Percentiles rank a stretch among this genome's conserved stretches.
phyloP scores from a whole-genome alignment of 2,888 invertebrate genomes.

The Minunthozetes semirufus region DNA sequence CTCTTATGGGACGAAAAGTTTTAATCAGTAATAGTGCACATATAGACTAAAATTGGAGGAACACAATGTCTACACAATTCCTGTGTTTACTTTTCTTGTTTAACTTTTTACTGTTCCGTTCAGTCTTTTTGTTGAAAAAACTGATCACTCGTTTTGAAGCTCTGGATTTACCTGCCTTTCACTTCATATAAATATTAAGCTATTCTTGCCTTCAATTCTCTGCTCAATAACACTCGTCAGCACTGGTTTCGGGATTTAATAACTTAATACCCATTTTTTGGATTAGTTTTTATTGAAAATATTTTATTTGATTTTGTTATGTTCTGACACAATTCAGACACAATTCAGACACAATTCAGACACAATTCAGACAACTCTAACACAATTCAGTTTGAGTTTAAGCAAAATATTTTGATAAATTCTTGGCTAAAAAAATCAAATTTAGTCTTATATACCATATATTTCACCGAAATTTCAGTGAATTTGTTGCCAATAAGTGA shows the following conservation, averaged over 20 bases:
- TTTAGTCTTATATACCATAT: not conserved
- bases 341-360: not conserved
- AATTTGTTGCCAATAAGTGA: slow-evolving; percentile 14
- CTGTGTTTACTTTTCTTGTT: slow-evolving; percentile 28
- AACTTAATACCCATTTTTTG: slow-evolving; percentile 23
- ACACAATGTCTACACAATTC: slow-evolving; percentile 21
- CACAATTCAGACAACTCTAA: too few relatives aligned
- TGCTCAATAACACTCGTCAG: not conserved
- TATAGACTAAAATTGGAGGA: slow-evolving; percentile 5
- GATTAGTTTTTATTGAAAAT: not conserved
- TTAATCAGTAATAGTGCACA: slow-evolving; percentile 28
- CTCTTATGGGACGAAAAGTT: slow-evolving; percentile 31
- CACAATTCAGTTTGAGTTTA: not conserved
- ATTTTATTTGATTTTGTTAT: not conserved
- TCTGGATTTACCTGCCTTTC: slow-evolving; percentile 9
- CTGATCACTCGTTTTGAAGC: slow-evolving; percentile 1
- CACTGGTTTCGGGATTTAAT: slow-evolving; percentile 1
- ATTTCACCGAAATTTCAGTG: too few relatives aligned
- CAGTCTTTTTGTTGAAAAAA: slow-evolving; percentile 9
- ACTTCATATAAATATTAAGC: not conserved
- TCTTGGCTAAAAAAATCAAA: not conserved
- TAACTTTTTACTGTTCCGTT: slow-evolving; percentile 24
- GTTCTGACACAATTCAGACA: not conserved
- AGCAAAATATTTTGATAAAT: slow-evolving; percentile 29
- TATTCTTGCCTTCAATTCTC: slow-evolving; percentile 3